A percentile compares a stretch with the other conserved stretches of the same genome.
Evolutionary conservation across 1,140 invertebrate species (phyloP).

Genomic region (Brachionus sp.): DNA sequence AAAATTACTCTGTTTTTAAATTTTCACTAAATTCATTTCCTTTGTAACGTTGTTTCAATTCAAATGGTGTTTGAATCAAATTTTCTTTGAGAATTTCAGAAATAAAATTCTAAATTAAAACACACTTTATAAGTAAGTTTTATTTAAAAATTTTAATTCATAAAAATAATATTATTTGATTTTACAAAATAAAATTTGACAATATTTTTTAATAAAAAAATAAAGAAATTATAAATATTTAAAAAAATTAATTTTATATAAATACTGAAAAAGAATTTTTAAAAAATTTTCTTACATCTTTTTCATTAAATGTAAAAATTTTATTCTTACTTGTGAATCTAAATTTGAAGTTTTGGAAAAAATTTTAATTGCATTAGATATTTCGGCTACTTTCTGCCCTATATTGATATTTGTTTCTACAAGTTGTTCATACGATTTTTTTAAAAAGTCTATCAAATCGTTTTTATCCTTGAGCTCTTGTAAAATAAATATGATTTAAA

Average conservation of each 20-base stretch:
- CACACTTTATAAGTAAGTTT: not conserved
- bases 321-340: not conserved
- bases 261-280: too few relatives aligned
- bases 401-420: not conserved
- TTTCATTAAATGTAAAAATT: too few relatives aligned
- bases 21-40: not conserved
- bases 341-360: not conserved
- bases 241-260: too few relatives aligned
- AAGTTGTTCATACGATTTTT: not conserved
- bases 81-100: conserved; percentile 29
- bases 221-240: too few relatives aligned
- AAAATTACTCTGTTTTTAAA: conserved; percentile 23
- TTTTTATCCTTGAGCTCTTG: not conserved
- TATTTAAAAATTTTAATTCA: too few relatives aligned
- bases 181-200: too few relatives aligned
- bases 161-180: too few relatives aligned
- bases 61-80: not conserved
- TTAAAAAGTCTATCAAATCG: not conserved
- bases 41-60: conserved; percentile 11
- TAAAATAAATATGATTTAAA: not conserved
- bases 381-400: not conserved
- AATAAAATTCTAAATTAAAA: not conserved
- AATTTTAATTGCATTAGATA: not conserved
- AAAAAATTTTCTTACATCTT: too few relatives aligned
- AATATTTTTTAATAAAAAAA: too few relatives aligned